Evolutionary conservation across 2,888 invertebrate species (phyloP).

Genomic region (Drosophila mimica): DNA sequence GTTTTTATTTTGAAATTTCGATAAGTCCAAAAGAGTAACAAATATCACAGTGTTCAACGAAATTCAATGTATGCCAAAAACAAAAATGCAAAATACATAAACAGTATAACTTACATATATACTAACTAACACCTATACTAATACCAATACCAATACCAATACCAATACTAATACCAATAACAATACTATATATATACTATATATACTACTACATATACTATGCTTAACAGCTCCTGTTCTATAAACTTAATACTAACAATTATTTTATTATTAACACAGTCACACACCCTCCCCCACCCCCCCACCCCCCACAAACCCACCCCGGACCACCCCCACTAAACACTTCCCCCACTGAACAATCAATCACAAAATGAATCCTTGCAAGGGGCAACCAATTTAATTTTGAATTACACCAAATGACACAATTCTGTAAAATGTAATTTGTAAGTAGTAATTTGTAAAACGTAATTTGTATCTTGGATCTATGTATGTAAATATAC

Average conservation of each 20-base stretch:
- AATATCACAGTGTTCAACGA: constrained; percentile 43
- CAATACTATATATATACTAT: constrained; percentile 33
- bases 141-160: constrained; percentile 14
- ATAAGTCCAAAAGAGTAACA: constrained; percentile 61
- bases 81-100: constrained; percentile 40
- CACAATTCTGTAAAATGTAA: constrained; percentile 12
- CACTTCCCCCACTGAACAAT: neutral
- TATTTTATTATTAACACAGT: constrained; percentile 11
- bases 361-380: constrained; percentile 4
- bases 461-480: constrained; percentile 10
- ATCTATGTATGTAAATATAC: constrained; percentile 13
- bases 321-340: neutral
- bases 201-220: constrained; percentile 37
- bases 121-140: constrained; percentile 23
- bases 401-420: constrained; percentile 12
- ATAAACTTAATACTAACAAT: constrained; percentile 31
- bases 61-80: constrained; percentile 49
- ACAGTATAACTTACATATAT: constrained; percentile 16
- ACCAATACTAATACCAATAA: constrained; percentile 23
- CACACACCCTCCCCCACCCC: neutral
- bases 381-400: constrained; percentile 29
- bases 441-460: constrained; percentile 19
- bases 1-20: constrained; percentile 74
- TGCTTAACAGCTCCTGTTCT: constrained; percentile 36
- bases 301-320: too few relatives aligned